phyloP scores from a whole-genome alignment of 2,113 vertebrate genomes.

The Ammodramus savannarum region DNA sequence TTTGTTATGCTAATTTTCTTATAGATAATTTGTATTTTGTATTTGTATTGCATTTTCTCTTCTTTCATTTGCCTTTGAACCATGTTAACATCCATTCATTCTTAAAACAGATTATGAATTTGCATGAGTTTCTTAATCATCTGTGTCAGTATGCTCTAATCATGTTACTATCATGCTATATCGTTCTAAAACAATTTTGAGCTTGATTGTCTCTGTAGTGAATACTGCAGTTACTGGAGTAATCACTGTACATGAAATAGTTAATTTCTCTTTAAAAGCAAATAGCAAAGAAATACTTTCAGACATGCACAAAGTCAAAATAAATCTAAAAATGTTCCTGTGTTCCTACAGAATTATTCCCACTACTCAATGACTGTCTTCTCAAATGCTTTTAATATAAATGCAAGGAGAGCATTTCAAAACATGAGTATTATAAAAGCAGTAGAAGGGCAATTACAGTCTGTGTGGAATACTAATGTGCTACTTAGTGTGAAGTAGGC shows the following conservation, averaged over 20 bases:
- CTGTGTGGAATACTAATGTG: slow-evolving; percentile 31
- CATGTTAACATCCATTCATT: neutral
- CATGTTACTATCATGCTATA: fast-evolving
- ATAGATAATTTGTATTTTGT: neutral
- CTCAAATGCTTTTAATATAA: neutral
- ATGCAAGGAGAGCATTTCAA: neutral
- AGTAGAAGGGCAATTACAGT: slow-evolving; percentile 5
- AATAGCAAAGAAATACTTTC: neutral
- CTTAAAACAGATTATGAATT: neutral
- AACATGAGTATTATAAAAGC: neutral
- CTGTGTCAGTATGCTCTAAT: neutral
- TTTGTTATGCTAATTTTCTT: neutral
- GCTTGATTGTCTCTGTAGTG: neutral
- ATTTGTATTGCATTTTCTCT: neutral
- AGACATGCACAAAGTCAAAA: neutral
- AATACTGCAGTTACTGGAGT: neutral
- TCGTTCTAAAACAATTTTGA: neutral
- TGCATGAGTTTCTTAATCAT: neutral
- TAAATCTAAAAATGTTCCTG: neutral
- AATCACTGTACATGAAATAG: neutral
- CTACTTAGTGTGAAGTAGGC: neutral
- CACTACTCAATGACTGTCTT: neutral
- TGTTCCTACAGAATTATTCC: neutral
- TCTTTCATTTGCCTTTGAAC: neutral
- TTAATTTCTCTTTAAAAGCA: neutral